Evolutionary conservation across 2,113 vertebrate genomes (phyloP), one percentile per base, ranked within the genome.

Genomic region (Perognathus longimembris): DNA sequence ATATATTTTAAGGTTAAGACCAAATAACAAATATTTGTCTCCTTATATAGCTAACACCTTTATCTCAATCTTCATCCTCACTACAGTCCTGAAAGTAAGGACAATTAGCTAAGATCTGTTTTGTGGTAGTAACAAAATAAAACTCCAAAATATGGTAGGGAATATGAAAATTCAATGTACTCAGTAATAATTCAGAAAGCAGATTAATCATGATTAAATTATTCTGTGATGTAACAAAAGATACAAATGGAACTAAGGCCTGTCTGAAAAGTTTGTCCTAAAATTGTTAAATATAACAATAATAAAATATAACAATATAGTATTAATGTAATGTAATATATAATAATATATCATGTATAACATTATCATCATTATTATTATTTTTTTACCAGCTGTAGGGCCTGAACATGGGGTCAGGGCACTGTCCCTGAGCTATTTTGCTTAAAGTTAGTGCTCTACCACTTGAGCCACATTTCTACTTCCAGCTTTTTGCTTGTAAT

Each of bases 201-300:
- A 40, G 11, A n/a, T n/a, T n/a, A 50, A 18, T 84, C 38, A 75
- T 18, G 24, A 32, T 54, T 80, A 83, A 83, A 67, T 79, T 81
- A 88, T 82, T 38, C n/a, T 61, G 3, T 79, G 66, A 86, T 45
- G 77, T 57, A 82, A 74, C 34, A n/a, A 79, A 76, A 90, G n/a
- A 54, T 36, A 30, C 1, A 18, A 32, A 28, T 3, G 22, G 78
- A 50, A 50, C 18, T 17, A 5, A 11, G 9, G 12, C 28, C 17
- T 84, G 20, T 70, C 15, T 85, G 88, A 17, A 28, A 28, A 30
- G 26, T 80, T 9, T 6, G 73, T 34, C 66, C 50, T 64, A 40
- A 12, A 7, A 71, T 63, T 21, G 36, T 69, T 64, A 36, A 36
- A 3, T 30, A n/a, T 94, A 28, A 73, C 67, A 30, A 26, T 57